Conservation (phyloP, 2,888 invertebrate species). For the Diarsia dahlii region DNA sequence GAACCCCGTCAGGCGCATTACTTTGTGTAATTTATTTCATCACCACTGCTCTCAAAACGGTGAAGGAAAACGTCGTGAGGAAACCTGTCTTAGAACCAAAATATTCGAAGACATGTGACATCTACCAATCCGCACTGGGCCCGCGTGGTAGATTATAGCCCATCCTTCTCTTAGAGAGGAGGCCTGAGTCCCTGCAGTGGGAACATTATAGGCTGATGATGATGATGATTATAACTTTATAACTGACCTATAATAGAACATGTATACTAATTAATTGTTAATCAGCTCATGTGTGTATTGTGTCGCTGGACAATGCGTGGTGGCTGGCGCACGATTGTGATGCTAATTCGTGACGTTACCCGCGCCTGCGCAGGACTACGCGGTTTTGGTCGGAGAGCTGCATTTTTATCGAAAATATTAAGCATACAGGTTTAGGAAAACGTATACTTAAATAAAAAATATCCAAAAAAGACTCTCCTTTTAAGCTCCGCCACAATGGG, state of each 20-base stretch:
- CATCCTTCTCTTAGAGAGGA: no score
- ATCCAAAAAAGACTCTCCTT: not conserved
- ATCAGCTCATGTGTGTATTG: constrained; percentile 59
- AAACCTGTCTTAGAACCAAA: no score
- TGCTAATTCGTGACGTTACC: constrained; percentile 70
- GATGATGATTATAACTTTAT: no score
- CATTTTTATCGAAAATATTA: not conserved
- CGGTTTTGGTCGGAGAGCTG: constrained; percentile 18
- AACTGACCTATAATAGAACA: constrained; percentile 7
- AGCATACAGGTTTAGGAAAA: not conserved
- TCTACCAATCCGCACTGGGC: no score
- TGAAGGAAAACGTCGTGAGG: no score
- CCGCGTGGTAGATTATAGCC: no score
- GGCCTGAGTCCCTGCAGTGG: no score
- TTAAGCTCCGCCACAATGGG: not conserved
- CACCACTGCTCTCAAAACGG: no score
- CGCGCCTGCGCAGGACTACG: constrained; percentile 38
- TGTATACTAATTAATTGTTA: constrained; percentile 40
- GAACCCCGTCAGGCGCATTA: no score
- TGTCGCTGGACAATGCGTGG: constrained; percentile 58
- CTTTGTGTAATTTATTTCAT: no score
- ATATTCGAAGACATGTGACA: no score
- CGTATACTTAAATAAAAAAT: not conserved
- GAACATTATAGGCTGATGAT: no score
- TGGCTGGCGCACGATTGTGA: constrained; percentile 64